Evolutionary conservation across 2,797 vertebrate species (phyloP).

Genomic region (Podarcis siculus): DNA sequence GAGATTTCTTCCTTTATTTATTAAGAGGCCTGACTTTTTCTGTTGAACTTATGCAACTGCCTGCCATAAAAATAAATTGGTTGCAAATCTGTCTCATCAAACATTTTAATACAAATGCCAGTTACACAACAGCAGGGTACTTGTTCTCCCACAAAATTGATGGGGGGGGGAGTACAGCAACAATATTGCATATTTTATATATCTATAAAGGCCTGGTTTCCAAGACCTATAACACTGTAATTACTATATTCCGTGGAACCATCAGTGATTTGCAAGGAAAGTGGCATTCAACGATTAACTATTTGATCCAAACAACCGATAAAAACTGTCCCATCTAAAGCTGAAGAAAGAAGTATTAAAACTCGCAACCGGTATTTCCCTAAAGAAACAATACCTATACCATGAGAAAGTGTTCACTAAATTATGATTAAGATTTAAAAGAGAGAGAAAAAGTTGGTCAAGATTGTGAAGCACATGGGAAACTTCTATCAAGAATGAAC

Average conservation of each 20-base stretch:
- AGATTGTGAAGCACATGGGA: not conserved
- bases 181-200: not conserved
- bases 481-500: too few species aligned
- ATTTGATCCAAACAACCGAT: not conserved
- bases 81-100: not conserved
- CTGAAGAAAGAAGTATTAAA: not conserved
- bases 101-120: not conserved
- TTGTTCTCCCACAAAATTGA: not conserved
- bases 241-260: not conserved
- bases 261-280: not conserved
- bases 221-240: not conserved
- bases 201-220: not conserved
- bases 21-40: not conserved
- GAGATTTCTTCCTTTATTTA: not conserved
- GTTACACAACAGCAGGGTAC: not conserved
- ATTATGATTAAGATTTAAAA: too few species aligned
- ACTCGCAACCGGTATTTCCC: not conserved
- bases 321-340: not conserved
- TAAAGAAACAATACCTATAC: not conserved
- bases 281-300: not conserved
- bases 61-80: not conserved
- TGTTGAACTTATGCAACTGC: not conserved
- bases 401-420: not conserved
- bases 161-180: not conserved
- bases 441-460: accelerated